Evolutionary conservation across 1,140 invertebrate genomes (phyloP).

Genomic region (Heliconius eleuchia): DNA sequence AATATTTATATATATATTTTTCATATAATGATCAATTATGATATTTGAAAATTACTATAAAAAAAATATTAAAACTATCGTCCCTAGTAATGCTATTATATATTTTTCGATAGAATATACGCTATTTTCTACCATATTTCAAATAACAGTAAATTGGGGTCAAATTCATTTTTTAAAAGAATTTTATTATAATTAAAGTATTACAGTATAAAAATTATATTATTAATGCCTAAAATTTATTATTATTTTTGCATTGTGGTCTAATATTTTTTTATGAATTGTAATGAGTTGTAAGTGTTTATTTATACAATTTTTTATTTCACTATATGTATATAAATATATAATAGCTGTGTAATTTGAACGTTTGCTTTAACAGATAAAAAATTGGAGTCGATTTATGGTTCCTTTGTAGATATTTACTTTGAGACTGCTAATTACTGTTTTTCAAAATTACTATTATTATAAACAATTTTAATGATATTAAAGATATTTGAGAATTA

Average conservation of each 20-base stretch:
- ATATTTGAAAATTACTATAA: neutral
- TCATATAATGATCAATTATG: neutral
- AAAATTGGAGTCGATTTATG: neutral
- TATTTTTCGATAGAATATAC: slow-evolving; percentile 12
- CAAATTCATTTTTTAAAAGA: neutral
- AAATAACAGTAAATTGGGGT: neutral
- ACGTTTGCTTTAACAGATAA: no score
- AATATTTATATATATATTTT: neutral
- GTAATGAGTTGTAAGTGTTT: no score
- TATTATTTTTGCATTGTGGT: neutral
- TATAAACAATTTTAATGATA: neutral
- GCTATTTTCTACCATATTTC: slow-evolving; percentile 10
- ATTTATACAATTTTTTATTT: neutral
- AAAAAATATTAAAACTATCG: neutral
- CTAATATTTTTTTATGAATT: no score
- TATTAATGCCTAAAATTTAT: neutral
- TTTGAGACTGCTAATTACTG: neutral
- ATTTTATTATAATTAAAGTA: neutral
- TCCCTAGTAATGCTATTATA: slow-evolving; percentile 7
- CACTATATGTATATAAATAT: neutral
- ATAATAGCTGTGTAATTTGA: neutral
- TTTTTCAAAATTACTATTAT: neutral
- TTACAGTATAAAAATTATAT: neutral
- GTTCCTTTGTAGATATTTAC: neutral
- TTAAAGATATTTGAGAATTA: neutral